Evolutionary conservation across 1,140 invertebrate species (phyloP).

Genomic region (Sinella curviseta): DNA sequence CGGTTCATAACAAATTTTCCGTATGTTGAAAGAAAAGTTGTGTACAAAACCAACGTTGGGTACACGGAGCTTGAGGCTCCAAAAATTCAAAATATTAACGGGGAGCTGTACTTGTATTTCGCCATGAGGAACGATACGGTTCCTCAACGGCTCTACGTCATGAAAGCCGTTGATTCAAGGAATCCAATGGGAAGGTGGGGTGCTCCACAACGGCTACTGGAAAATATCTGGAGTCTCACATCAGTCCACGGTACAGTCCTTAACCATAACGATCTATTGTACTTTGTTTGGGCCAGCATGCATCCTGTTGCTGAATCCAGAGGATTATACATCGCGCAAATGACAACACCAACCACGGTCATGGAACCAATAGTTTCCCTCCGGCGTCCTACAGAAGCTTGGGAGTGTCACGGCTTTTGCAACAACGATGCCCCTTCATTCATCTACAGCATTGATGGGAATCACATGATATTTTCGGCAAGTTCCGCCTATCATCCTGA

Average conservation of each 20-base stretch:
- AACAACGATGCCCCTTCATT: slow-evolving; percentile 21
- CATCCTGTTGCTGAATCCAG: background rate
- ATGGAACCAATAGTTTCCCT: slow-evolving; percentile 22
- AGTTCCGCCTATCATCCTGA: slow-evolving; percentile 25
- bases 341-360: slow-evolving; percentile 28
- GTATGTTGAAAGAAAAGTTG: background rate
- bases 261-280: background rate
- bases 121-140: slow-evolving; percentile 29
- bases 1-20: slow-evolving; percentile 34
- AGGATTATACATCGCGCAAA: slow-evolving; percentile 41
- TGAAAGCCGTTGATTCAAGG: slow-evolving; percentile 34
- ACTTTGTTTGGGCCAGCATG: slow-evolving; percentile 25
- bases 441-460: slow-evolving; percentile 16
- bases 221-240: too few relatives aligned
- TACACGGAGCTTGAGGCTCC: slow-evolving; percentile 33
- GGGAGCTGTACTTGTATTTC: slow-evolving; percentile 44
- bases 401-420: slow-evolving; percentile 31
- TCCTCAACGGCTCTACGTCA: slow-evolving; percentile 37
- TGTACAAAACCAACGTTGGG: slow-evolving; percentile 27
- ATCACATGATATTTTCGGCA: slow-evolving; percentile 6
- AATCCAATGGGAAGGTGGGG: slow-evolving; percentile 37
- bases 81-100: slow-evolving; percentile 36
- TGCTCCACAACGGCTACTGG: slow-evolving; percentile 9
- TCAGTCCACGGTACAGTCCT: slow-evolving; percentile 33
- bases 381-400: slow-evolving; percentile 28